Conservation (phyloP, 2,113 vertebrate species). For the Dolichallabes microphthalmus region DNA sequence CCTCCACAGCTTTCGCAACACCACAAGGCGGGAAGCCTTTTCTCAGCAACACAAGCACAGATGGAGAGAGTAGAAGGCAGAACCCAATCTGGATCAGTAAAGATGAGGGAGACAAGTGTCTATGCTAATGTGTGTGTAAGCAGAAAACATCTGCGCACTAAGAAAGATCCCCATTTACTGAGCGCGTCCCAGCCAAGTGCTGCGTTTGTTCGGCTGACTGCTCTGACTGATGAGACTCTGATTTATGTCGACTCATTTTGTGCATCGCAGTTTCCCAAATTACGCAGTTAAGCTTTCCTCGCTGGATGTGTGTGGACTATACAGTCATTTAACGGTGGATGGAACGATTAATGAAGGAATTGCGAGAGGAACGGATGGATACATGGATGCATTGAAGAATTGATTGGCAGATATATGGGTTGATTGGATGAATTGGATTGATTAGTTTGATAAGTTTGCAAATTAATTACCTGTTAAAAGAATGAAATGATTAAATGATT, state of each 20-base stretch:
- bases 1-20: neutral
- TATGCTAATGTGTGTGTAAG: conserved; percentile 10
- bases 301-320: neutral
- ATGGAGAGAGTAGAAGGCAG: neutral
- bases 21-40: neutral
- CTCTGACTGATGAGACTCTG: conserved; percentile 36
- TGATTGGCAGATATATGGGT: neutral
- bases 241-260: conserved; percentile 16
- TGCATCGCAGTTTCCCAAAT: conserved; percentile 20
- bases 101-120: neutral
- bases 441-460: neutral
- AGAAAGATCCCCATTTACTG: conserved; percentile 26
- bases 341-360: neutral
- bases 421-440: neutral
- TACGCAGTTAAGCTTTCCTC: neutral
- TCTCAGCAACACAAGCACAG: neutral
- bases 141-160: conserved; percentile 45
- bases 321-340: neutral
- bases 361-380: neutral
- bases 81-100: neutral
- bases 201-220: conserved; percentile 24
- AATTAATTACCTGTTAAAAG: neutral
- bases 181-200: conserved; percentile 19
- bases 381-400: neutral
- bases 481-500: too few relatives aligned